Evolutionary conservation across 1,140 invertebrate genomes (phyloP).

Genomic region (Galendromus occidentalis): DNA sequence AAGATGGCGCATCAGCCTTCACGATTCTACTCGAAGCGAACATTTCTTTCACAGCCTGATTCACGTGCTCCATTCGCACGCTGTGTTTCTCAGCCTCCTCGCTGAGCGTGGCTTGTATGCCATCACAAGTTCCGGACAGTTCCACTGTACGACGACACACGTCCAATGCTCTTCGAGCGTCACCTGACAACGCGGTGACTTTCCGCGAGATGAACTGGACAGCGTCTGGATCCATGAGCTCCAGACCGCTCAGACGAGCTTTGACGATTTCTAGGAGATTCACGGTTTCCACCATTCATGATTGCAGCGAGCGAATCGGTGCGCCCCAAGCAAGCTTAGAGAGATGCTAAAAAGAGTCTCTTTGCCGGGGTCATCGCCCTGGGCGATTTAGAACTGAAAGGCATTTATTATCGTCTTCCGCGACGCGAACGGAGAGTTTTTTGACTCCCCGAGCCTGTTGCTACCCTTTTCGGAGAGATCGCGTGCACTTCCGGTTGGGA

Average conservation of each 20-base stretch:
- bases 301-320: too few species aligned
- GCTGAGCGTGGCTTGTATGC: constrained; percentile 17
- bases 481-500: too few species aligned
- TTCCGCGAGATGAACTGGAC: constrained; percentile 70
- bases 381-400: too few species aligned
- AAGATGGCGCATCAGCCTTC: too few species aligned
- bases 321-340: too few species aligned
- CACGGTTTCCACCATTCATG: too few species aligned
- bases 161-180: constrained; percentile 80
- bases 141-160: constrained; percentile 77
- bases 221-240: constrained; percentile 59
- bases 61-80: constrained; percentile 54
- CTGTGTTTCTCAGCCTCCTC: constrained; percentile 22
- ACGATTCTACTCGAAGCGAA: constrained; percentile 64
- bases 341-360: too few species aligned
- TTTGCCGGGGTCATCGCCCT: too few species aligned
- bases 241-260: constrained; percentile 31
- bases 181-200: constrained; percentile 81
- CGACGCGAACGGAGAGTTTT: too few species aligned
- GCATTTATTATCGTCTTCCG: too few species aligned
- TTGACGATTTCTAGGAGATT: constrained; percentile 49
- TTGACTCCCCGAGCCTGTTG: too few species aligned
- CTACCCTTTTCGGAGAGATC: too few species aligned
- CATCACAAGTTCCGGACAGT: constrained; percentile 39
- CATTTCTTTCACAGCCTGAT: constrained; percentile 66